A percentile compares a stretch with the other conserved stretches of the same genome.
Evolutionary conservation across 2,113 vertebrate species (phyloP).

Genomic region (Austrofundulus limnaeus): DNA sequence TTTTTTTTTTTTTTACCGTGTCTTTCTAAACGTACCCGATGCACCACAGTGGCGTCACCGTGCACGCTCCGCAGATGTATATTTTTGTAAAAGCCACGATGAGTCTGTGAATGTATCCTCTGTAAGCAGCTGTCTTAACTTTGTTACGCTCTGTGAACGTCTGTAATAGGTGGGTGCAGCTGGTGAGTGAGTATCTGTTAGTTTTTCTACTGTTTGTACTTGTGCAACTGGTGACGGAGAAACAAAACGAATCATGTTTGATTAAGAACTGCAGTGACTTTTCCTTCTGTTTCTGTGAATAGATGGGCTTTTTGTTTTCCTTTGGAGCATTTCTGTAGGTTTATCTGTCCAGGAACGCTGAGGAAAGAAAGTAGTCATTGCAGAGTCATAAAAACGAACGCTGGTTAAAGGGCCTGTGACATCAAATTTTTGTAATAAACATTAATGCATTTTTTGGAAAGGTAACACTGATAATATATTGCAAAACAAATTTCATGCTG

Average conservation of each 20-base stretch:
- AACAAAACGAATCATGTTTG: slow-evolving; percentile 28
- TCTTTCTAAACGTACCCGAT: slow-evolving; percentile 39
- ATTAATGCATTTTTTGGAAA: too few species aligned
- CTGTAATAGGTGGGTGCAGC: slow-evolving; percentile 11
- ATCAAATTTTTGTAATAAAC: too few species aligned
- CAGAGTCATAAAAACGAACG: too few species aligned
- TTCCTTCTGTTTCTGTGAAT: background rate
- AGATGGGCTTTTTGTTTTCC: background rate
- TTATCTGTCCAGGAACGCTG: background rate
- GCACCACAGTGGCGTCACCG: slow-evolving; percentile 21
- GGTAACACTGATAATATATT: too few species aligned
- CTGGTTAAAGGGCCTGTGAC: too few species aligned
- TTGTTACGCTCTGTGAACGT: slow-evolving; percentile 31
- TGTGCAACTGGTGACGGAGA: slow-evolving; percentile 18
- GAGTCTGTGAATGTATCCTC: slow-evolving; percentile 46
- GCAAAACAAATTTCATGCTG: too few species aligned
- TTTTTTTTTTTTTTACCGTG: slow-evolving; percentile 52
- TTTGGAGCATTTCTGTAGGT: slow-evolving; percentile 21
- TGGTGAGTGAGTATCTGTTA: slow-evolving; percentile 11
- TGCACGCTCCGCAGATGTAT: slow-evolving; percentile 62
- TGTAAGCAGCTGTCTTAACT: slow-evolving; percentile 36
- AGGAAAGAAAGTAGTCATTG: background rate
- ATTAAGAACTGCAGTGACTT: slow-evolving; percentile 17
- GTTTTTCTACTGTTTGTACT: slow-evolving; percentile 11
- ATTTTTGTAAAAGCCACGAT: slow-evolving; percentile 72